phyloP scores from a whole-genome alignment of 2,113 vertebrate species.

The Actinemys pallida region DNA sequence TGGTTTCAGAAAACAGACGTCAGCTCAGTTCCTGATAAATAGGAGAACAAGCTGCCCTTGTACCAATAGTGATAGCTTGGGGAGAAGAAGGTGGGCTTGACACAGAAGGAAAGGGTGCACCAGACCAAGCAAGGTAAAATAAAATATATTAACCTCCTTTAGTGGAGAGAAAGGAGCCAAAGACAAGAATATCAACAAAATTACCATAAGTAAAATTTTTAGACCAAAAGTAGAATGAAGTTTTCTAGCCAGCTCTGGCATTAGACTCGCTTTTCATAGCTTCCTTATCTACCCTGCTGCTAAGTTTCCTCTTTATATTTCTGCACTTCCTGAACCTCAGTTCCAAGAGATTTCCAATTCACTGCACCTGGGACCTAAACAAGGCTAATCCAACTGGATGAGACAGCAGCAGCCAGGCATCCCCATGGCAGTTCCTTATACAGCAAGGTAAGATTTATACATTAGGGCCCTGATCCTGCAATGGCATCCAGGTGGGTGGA shows the following conservation, averaged over 20 bases:
- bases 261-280: background rate
- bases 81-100: background rate
- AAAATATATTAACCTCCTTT: background rate
- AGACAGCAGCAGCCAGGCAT: background rate
- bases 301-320: background rate
- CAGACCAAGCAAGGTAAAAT: background rate
- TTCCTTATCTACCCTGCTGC: background rate
- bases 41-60: background rate
- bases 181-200: background rate
- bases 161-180: background rate
- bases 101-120: background rate
- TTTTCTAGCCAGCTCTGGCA: background rate
- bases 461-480: background rate
- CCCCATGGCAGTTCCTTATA: background rate
- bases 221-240: background rate
- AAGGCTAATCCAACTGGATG: background rate
- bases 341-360: background rate
- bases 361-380: background rate
- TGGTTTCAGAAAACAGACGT: background rate
- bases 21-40: background rate
- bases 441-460: background rate
- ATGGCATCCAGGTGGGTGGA: background rate
- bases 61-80: background rate
- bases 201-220: background rate
- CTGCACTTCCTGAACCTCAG: background rate